These are phyloP conservation scores for Recurvirostra avosetta DNA, from an alignment of 2,113 vertebrate species.

Conservation along the genomic window DNA sequence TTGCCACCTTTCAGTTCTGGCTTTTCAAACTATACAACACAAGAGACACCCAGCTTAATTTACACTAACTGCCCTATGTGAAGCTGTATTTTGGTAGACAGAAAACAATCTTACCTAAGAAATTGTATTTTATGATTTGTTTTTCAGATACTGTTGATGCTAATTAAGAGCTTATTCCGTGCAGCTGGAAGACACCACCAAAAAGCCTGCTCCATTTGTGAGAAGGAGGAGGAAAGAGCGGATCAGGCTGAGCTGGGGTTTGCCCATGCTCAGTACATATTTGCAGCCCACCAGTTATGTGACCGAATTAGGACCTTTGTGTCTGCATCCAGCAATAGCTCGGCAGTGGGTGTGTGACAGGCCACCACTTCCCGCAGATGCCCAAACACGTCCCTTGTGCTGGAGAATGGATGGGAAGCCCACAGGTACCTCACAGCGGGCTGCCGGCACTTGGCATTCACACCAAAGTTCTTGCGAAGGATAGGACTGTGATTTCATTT, in stretches of 20 bases:
- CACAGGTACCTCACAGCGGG: neutral
- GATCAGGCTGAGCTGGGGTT: neutral
- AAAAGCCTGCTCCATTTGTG: neutral
- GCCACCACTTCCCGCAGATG: neutral
- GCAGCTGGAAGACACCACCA: neutral
- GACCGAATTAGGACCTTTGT: neutral
- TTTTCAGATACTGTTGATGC: neutral
- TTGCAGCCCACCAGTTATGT: neutral
- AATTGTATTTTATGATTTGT: neutral
- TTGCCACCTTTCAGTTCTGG: neutral
- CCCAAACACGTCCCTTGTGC: neutral
- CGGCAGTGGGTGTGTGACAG: neutral
- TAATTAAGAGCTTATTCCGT: neutral
- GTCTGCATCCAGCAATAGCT: neutral
- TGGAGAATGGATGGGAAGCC: neutral
- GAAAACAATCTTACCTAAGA: neutral
- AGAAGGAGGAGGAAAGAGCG: neutral
- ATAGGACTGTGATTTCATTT: slow-evolving; percentile 16
- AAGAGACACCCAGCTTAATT: neutral
- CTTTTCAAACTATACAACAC: neutral
- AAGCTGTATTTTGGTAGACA: neutral
- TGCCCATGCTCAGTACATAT: neutral
- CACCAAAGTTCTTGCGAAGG: neutral
- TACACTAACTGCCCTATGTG: neutral
- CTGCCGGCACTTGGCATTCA: neutral